These are phyloP conservation scores for Poecilia velifera DNA, from an alignment of 2,797 vertebrate species.

Conservation along the genomic window DNA sequence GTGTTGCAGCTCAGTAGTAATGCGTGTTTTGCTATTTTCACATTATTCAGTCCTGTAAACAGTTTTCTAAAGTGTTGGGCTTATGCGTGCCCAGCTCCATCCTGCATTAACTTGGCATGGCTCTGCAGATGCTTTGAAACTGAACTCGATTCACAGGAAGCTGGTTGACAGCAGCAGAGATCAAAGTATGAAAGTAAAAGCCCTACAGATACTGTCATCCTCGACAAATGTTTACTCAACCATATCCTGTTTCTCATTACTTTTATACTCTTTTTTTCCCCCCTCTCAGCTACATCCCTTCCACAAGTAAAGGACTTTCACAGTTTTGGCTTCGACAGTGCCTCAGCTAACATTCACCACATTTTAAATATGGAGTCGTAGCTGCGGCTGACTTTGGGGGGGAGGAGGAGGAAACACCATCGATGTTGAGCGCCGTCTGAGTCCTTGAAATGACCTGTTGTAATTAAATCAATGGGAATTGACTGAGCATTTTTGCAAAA, in stretches of 20 bases:
- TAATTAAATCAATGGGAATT: conserved; percentile 27
- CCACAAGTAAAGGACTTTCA: conserved; percentile 33
- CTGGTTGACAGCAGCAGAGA: conserved; percentile 72
- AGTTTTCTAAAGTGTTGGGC: conserved; percentile 31
- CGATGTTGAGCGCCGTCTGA: neutral
- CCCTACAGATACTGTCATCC: conserved; percentile 75
- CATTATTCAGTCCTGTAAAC: conserved; percentile 31
- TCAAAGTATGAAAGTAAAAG: conserved; percentile 75
- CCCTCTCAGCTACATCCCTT: conserved; percentile 37
- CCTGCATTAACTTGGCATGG: conserved; percentile 62
- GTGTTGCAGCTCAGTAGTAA: neutral
- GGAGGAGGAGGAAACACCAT: neutral
- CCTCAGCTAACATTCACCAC: conserved; percentile 15
- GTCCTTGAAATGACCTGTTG: conserved; percentile 20
- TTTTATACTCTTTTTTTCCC: conserved; percentile 47
- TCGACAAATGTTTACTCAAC: conserved; percentile 77
- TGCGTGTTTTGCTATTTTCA: conserved; percentile 14
- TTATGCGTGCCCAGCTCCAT: conserved; percentile 47
- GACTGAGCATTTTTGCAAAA: conserved; percentile 14
- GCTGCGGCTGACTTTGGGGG: neutral
- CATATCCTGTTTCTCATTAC: conserved; percentile 72
- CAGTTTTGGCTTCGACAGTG: conserved; percentile 1
- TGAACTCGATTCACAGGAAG: conserved; percentile 66
- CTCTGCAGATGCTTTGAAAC: conserved; percentile 54
- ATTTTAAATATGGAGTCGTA: neutral